Conservation (phyloP, 2,888 invertebrate species). For the Mesochorus sp. region DNA sequence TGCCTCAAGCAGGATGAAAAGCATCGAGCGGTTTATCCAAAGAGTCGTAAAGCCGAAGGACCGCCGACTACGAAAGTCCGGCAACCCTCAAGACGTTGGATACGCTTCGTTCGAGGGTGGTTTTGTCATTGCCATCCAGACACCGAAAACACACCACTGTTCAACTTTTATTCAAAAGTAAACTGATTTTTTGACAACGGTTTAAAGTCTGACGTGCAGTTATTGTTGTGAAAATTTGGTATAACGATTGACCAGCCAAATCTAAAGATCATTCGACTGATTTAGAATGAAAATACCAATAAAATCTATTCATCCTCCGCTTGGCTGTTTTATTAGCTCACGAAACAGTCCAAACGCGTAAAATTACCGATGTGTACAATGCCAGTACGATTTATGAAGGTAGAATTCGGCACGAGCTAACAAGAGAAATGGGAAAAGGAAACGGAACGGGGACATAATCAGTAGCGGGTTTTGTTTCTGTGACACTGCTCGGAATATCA, state of each 20-base stretch:
- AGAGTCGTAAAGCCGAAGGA: constrained; percentile 59
- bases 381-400: too few species aligned
- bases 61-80: constrained; percentile 30
- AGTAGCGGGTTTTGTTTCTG: too few species aligned
- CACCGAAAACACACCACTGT: constrained; percentile 25
- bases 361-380: too few species aligned
- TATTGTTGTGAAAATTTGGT: background rate
- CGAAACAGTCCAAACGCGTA: too few species aligned
- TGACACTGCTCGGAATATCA: too few species aligned
- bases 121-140: constrained; percentile 20
- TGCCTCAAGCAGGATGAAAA: constrained; percentile 7
- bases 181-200: too few species aligned
- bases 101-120: constrained; percentile 15
- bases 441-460: too few species aligned
- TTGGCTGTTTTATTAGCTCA: too few species aligned
- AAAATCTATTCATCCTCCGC: too few species aligned
- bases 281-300: background rate
- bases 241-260: background rate
- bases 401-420: too few species aligned
- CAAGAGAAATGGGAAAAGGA: too few species aligned
- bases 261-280: background rate
- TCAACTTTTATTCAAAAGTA: background rate
- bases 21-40: constrained; percentile 47
- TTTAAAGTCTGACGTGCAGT: too few species aligned
- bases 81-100: constrained; percentile 36